Percentiles rank a stretch among this genome's conserved stretches.
These are phyloP conservation scores for Microplitis mediator DNA, from an alignment of 1,140 invertebrate genomes.

Conservation along the genomic window DNA sequence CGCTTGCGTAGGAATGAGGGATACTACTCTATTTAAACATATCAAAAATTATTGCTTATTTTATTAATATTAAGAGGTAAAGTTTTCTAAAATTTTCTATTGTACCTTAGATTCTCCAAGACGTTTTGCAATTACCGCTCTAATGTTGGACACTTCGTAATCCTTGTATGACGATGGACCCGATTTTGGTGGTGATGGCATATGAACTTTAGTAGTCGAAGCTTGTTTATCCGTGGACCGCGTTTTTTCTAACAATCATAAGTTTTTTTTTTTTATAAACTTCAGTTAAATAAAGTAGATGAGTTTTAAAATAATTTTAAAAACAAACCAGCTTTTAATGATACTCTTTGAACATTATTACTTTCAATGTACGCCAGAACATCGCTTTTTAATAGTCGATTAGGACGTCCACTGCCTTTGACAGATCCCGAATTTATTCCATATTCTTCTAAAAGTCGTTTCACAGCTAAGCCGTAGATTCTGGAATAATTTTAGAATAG, in stretches of 20 bases:
- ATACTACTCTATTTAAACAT: slow-evolving; percentile 65
- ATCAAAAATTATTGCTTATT: slow-evolving; percentile 15
- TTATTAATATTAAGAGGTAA: background rate
- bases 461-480: slow-evolving; percentile 69
- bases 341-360: slow-evolving; percentile 63
- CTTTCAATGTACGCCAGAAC: slow-evolving; percentile 66
- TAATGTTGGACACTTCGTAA: slow-evolving; percentile 83
- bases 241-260: background rate
- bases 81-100: slow-evolving; percentile 5
- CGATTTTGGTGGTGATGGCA: slow-evolving; percentile 25
- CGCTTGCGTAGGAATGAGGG: slow-evolving; percentile 95
- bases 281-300: too few relatives aligned
- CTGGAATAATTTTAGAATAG: slow-evolving; percentile 35
- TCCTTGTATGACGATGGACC: slow-evolving; percentile 70
- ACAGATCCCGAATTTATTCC: slow-evolving; percentile 62
- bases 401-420: slow-evolving; percentile 65
- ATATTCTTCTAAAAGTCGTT: slow-evolving; percentile 68
- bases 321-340: slow-evolving; percentile 49
- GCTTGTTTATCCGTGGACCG: background rate
- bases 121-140: slow-evolving; percentile 89
- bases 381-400: slow-evolving; percentile 70
- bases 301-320: background rate
- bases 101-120: slow-evolving; percentile 87
- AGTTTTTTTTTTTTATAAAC: background rate
- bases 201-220: slow-evolving; percentile 1